Evolutionary conservation across 1,140 invertebrate species (phyloP).

Genomic region (Zaprionus inermis): DNA sequence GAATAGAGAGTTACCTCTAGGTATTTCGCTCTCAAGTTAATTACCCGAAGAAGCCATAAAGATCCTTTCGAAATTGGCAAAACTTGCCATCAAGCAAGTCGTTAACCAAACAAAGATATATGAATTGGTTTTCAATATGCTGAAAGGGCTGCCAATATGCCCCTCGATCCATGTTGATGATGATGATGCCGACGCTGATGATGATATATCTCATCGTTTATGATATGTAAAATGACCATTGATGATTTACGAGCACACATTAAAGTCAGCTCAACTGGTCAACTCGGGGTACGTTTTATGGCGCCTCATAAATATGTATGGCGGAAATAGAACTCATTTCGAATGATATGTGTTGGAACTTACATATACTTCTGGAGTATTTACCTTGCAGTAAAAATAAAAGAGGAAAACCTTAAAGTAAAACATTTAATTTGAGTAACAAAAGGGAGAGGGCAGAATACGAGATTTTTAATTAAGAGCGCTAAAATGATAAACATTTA

Average conservation of each 20-base stretch:
- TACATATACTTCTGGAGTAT: background rate
- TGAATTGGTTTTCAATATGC: slow-evolving; percentile 26
- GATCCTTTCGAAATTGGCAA: slow-evolving; percentile 19
- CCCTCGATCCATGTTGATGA: no score
- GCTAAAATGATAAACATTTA: slow-evolving; percentile 24
- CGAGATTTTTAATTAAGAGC: slow-evolving; percentile 58
- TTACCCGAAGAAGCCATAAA: slow-evolving; percentile 20
- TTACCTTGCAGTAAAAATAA: slow-evolving; percentile 25
- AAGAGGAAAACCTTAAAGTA: slow-evolving; percentile 35
- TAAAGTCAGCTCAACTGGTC: slow-evolving; percentile 20
- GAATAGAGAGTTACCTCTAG: background rate
- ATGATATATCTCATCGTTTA: slow-evolving; percentile 20
- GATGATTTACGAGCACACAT: slow-evolving; percentile 43
- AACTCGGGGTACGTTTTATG: slow-evolving; percentile 32
- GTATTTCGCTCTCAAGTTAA: slow-evolving; percentile 4
- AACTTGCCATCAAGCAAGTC: slow-evolving; percentile 13
- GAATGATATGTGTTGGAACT: background rate
- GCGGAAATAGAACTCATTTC: slow-evolving; percentile 50
- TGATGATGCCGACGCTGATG: slow-evolving; percentile 1
- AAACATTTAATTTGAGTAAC: slow-evolving; percentile 14
- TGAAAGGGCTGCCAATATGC: slow-evolving; percentile 12
- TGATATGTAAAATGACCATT: slow-evolving; percentile 38
- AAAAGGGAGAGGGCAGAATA: background rate
- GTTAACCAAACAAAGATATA: slow-evolving; percentile 27
- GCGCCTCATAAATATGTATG: slow-evolving; percentile 43